Percentiles rank a stretch among this genome's conserved stretches.
Conservation (phyloP, 2,797 vertebrate genomes). For the Kryptopterus vitreolus region DNA sequence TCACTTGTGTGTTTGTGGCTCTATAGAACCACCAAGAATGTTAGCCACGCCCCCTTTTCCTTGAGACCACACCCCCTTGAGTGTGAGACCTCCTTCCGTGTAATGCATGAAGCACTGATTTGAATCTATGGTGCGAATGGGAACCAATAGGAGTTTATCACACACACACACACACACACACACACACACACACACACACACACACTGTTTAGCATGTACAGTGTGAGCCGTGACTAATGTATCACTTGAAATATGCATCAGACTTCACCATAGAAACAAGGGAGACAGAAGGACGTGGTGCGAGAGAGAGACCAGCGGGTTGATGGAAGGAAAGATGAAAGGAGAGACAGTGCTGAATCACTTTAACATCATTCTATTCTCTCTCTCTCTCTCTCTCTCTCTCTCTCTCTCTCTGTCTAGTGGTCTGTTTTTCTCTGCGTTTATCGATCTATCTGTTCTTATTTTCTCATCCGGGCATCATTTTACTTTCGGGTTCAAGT, state of each 20-base stretch:
- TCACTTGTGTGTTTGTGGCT: not conserved
- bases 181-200: not conserved
- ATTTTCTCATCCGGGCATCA: not conserved
- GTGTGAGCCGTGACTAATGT: slow-evolving; percentile 32
- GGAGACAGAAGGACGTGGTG: not conserved
- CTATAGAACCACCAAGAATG: not conserved
- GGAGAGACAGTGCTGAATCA: not conserved
- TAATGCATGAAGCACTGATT: not conserved
- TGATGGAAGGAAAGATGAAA: slow-evolving; percentile 26
- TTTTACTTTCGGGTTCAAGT: not conserved
- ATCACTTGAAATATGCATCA: slow-evolving; percentile 37
- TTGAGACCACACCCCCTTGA: not conserved
- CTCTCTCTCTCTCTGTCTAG: not conserved
- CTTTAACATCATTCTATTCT: not conserved
- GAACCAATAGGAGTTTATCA: not conserved
- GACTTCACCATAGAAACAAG: slow-evolving; percentile 24
- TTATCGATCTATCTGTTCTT: not conserved
- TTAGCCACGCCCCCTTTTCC: not conserved
- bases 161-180: slow-evolving; percentile 19
- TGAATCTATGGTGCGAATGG: not conserved
- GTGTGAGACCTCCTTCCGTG: not conserved
- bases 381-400: not conserved
- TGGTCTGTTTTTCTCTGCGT: no score
- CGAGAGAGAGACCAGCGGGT: not conserved
- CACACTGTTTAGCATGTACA: not conserved